Conservation (phyloP, 2,888 invertebrate genomes). For the Platycnemis pennipes region DNA sequence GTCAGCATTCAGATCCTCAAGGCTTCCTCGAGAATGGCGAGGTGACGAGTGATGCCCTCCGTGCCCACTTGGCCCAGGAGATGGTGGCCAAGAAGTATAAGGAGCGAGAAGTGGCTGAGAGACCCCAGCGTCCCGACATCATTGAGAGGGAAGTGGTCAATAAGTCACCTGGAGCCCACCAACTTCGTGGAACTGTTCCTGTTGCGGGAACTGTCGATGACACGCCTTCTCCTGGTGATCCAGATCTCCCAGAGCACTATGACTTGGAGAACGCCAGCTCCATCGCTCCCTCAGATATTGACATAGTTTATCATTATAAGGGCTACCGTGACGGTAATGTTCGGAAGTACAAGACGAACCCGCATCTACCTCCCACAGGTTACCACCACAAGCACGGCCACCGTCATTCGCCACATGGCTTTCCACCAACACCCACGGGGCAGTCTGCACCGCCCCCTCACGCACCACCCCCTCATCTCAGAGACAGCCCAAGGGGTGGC, state of each 20-base stretch:
- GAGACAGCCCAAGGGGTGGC: conserved; percentile 72
- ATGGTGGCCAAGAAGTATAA: conserved; percentile 93
- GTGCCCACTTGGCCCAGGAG: conserved; percentile 92
- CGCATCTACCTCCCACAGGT: conserved; percentile 81
- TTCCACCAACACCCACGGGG: conserved; percentile 85
- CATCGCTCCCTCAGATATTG: conserved; percentile 98
- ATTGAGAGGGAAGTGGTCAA: conserved; percentile 94
- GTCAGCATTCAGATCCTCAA: conserved; percentile 74
- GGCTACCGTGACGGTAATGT: conserved; percentile 91
- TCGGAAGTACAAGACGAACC: conserved; percentile 93
- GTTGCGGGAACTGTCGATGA: conserved; percentile 80
- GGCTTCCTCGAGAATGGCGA: conserved; percentile 86
- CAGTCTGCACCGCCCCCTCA: conserved; percentile 82
- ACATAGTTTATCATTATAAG: conserved; percentile 97
- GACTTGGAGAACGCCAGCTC: conserved; percentile 98
- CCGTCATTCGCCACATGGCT: conserved; percentile 86
- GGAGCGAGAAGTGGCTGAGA: conserved; percentile 87
- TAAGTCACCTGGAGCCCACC: conserved; percentile 90
- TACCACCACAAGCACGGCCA: conserved; percentile 89
- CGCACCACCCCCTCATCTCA: conserved; percentile 66
- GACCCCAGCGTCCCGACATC: conserved; percentile 95
- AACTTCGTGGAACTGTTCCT: conserved; percentile 82
- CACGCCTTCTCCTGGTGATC: conserved; percentile 79
- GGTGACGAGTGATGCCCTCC: conserved; percentile 85
- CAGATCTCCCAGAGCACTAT: conserved; percentile 95